Evolutionary conservation across 2,797 vertebrate species (phyloP).

Genomic region (Sciaenops ocellatus): DNA sequence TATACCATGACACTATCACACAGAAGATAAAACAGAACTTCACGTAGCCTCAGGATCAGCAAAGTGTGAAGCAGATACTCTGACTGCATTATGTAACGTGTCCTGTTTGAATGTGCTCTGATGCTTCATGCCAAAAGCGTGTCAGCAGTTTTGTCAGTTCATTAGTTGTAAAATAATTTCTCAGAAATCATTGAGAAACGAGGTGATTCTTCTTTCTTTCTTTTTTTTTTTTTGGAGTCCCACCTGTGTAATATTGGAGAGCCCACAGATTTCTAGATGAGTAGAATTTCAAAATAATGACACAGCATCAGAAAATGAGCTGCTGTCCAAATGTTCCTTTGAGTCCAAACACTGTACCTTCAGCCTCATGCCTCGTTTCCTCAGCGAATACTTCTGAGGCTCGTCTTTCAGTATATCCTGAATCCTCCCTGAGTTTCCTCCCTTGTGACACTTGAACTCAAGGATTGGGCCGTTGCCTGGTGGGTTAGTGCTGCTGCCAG

Average conservation of each 20-base stretch:
- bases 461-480: constrained; percentile 23
- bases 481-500: constrained; percentile 22
- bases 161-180: neutral
- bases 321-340: neutral
- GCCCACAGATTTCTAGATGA: neutral
- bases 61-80: no score
- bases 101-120: no score
- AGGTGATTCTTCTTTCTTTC: neutral
- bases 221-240: neutral
- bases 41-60: neutral
- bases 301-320: neutral
- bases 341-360: constrained; percentile 54
- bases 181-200: no score
- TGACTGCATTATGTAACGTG: no score
- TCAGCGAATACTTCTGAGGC: constrained; percentile 67
- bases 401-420: constrained; percentile 75
- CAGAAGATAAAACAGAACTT: neutral
- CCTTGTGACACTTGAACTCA: constrained; percentile 68
- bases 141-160: neutral
- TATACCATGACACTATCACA: neutral
- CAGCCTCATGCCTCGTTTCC: constrained; percentile 66
- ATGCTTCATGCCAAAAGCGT: no score
- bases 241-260: neutral
- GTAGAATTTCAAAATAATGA: neutral
- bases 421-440: constrained; percentile 58